Conservation (phyloP, 2,113 vertebrate species). For the Rousettus leschenaultii region DNA sequence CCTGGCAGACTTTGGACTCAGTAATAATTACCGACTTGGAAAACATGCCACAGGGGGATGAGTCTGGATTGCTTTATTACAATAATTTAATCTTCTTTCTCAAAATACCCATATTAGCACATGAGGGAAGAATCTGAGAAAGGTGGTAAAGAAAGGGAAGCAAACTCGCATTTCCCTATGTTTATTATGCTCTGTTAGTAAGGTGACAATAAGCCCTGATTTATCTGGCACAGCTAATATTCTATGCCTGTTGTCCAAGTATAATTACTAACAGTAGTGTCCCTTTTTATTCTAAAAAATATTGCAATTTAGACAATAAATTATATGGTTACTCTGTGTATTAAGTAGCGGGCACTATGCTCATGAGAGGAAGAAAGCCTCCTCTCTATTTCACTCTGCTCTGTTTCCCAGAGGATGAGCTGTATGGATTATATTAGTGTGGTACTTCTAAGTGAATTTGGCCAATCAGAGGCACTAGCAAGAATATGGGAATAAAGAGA, state of each 20-base stretch:
- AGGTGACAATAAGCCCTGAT: neutral
- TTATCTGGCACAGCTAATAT: neutral
- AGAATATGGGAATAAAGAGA: neutral
- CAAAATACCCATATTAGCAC: neutral
- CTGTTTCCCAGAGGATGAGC: neutral
- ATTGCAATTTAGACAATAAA: neutral
- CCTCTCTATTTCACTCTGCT: neutral
- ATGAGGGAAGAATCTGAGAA: neutral
- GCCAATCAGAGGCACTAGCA: neutral
- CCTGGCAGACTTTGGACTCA: conserved; percentile 37
- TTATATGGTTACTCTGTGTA: neutral
- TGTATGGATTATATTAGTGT: neutral
- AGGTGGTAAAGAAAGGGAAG: neutral
- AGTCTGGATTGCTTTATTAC: conserved; percentile 48
- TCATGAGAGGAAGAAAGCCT: neutral
- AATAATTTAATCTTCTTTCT: conserved; percentile 48
- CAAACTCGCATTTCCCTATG: neutral
- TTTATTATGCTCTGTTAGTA: neutral
- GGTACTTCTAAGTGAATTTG: neutral
- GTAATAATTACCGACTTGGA: conserved; percentile 39
- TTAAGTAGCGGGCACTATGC: neutral
- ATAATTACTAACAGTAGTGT: neutral
- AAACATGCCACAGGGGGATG: conserved; percentile 28
- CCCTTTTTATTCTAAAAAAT: neutral
- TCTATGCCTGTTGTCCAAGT: neutral